Conservation (phyloP, 2,888 invertebrate genomes). For the Monoplex corrugatus region DNA sequence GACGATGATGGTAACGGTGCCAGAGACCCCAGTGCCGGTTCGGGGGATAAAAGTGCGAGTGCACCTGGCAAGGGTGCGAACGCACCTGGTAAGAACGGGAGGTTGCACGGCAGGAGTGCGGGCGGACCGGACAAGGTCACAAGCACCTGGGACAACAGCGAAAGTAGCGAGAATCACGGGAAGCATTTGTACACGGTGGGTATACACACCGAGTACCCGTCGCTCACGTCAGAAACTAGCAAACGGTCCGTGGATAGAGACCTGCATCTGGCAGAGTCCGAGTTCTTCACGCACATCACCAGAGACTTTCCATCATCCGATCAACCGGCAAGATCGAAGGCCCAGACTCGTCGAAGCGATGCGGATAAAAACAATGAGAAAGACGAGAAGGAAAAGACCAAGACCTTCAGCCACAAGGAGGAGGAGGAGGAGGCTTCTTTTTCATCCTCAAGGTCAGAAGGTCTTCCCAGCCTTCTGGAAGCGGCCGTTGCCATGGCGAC, state of each 20-base stretch:
- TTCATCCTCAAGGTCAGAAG: too few relatives aligned
- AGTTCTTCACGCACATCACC: background rate
- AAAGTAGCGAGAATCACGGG: background rate
- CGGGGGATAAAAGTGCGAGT: too few relatives aligned
- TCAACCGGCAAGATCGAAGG: background rate
- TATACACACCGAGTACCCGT: background rate
- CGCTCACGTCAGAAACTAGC: background rate
- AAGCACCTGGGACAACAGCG: background rate
- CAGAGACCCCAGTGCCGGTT: background rate
- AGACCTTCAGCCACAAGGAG: background rate
- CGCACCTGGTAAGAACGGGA: background rate
- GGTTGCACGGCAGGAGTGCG: background rate
- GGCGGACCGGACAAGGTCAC: background rate
- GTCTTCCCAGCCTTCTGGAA: constrained; percentile 87
- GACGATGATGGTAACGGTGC: background rate
- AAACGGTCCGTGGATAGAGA: background rate
- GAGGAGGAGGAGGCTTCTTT: background rate
- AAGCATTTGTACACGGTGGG: background rate
- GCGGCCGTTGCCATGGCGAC: constrained; percentile 95
- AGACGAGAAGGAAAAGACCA: background rate
- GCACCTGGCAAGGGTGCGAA: background rate
- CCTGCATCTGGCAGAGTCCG: background rate
- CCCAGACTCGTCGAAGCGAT: too few relatives aligned
- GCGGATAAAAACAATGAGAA: background rate
- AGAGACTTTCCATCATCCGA: background rate